Conservation (phyloP, 2,888 invertebrate genomes). For the Drosophila cyrtoloma region DNA sequence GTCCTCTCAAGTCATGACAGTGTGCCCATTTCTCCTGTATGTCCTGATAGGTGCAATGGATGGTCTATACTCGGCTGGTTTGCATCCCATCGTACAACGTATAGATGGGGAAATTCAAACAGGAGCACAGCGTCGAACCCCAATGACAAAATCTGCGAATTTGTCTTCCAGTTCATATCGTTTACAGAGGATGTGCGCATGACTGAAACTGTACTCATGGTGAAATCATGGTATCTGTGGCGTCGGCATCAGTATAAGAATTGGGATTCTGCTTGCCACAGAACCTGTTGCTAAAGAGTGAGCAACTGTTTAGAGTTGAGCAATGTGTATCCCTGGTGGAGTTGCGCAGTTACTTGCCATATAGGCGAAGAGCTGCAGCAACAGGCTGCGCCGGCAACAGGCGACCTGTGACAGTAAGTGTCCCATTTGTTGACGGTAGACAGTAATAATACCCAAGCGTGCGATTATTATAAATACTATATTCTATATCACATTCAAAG, state of each 20-base stretch:
- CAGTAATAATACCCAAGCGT: neutral
- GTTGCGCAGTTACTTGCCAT: conserved; percentile 52
- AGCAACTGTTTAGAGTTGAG: conserved; percentile 78
- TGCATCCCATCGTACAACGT: conserved; percentile 31
- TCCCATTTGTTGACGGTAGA: conserved; percentile 19
- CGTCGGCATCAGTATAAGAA: conserved; percentile 5
- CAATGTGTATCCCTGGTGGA: conserved; percentile 41
- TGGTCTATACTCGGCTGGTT: conserved; percentile 6
- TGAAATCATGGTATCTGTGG: conserved; percentile 14
- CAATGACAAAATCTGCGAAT: conserved; percentile 10
- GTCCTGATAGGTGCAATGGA: conserved; percentile 45
- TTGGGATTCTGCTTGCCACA: conserved; percentile 22
- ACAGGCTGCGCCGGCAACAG: conserved; percentile 70
- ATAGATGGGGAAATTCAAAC: conserved; percentile 35
- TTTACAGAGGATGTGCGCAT: conserved; percentile 43
- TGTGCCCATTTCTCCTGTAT: conserved; percentile 41
- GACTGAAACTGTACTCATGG: conserved; percentile 16
- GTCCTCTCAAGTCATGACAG: conserved; percentile 17
- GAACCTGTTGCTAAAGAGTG: conserved; percentile 82
- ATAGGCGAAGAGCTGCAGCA: conserved; percentile 54
- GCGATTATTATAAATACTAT: neutral
- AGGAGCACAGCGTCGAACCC: conserved; percentile 10
- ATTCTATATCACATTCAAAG: neutral
- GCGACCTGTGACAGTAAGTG: conserved; percentile 30
- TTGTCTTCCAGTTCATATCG: conserved; percentile 11